phyloP scores from a whole-genome alignment of 2,888 invertebrate species.

The Hirtodrosophila confusa region DNA sequence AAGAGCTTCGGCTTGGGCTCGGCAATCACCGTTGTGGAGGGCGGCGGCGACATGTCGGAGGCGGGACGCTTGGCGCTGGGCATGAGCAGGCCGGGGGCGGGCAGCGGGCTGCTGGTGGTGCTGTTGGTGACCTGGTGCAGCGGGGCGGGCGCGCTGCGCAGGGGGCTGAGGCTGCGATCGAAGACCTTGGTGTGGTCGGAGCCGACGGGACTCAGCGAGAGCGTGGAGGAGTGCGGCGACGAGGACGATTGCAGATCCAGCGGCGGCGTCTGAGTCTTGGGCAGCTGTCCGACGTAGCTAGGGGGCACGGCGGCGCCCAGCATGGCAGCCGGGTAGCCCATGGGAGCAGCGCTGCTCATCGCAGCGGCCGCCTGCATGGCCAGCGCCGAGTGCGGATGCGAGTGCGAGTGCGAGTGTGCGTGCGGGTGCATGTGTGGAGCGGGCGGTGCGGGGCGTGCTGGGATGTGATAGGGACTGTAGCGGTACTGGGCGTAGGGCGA shows the following conservation, averaged over 20 bases:
- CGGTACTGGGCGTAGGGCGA: constrained; percentile 83
- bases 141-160: constrained; percentile 46
- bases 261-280: constrained; percentile 83
- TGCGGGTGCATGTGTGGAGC: constrained; percentile 83
- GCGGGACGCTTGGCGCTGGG: constrained; percentile 72
- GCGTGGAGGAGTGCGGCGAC: constrained; percentile 83
- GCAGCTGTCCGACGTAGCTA: constrained; percentile 60
- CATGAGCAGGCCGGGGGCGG: constrained; percentile 72
- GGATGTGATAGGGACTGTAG: constrained; percentile 86
- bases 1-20: constrained; percentile 88
- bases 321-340: constrained; percentile 67
- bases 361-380: constrained; percentile 70
- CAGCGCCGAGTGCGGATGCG: constrained; percentile 83
- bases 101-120: constrained; percentile 53
- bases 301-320: constrained; percentile 74
- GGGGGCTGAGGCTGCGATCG: constrained; percentile 81
- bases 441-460: constrained; percentile 83
- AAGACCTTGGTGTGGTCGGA: constrained; percentile 84
- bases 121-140: constrained; percentile 20
- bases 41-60: constrained; percentile 72
- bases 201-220: constrained; percentile 84
- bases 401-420: constrained; percentile 69
- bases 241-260: constrained; percentile 84
- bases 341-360: constrained; percentile 65
- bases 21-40: constrained; percentile 60